Evolutionary conservation across 2,797 vertebrate species (phyloP).

Genomic region (Sebastes flavidus): DNA sequence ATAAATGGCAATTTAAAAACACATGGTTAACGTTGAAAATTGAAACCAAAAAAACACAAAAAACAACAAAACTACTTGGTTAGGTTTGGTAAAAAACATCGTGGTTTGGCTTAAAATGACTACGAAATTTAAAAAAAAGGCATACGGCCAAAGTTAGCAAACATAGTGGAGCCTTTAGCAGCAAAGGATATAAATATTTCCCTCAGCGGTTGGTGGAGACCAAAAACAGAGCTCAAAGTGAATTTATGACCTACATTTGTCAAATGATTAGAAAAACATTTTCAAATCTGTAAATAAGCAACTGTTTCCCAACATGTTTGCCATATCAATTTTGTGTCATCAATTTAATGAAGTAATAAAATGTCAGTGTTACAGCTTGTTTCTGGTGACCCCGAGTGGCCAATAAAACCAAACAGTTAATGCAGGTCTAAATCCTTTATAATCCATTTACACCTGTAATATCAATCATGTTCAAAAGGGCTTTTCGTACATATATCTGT

Average conservation of each 20-base stretch:
- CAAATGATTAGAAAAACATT: neutral
- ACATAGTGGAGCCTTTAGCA: no score
- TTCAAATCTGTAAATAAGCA: neutral
- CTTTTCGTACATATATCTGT: neutral
- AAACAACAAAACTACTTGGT: no score
- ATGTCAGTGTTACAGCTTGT: neutral
- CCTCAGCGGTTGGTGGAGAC: no score
- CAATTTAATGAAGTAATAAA: no score
- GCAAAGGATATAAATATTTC: accelerated
- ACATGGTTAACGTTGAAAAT: no score
- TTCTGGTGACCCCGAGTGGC: neutral
- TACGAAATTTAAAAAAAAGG: accelerated
- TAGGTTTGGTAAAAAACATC: no score
- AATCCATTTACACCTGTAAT: neutral
- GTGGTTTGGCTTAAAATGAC: no score
- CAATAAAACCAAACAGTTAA: accelerated
- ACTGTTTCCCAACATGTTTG: no score
- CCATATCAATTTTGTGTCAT: no score
- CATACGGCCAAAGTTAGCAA: neutral
- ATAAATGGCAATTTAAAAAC: no score
- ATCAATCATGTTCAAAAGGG: neutral
- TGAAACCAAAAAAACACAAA: no score
- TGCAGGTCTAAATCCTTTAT: neutral
- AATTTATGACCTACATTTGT: neutral
- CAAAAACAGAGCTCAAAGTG: no score